Percentiles rank a stretch among this genome's conserved stretches.
Conservation (phyloP, 2,888 invertebrate species). For the Eupsilia transversa region DNA sequence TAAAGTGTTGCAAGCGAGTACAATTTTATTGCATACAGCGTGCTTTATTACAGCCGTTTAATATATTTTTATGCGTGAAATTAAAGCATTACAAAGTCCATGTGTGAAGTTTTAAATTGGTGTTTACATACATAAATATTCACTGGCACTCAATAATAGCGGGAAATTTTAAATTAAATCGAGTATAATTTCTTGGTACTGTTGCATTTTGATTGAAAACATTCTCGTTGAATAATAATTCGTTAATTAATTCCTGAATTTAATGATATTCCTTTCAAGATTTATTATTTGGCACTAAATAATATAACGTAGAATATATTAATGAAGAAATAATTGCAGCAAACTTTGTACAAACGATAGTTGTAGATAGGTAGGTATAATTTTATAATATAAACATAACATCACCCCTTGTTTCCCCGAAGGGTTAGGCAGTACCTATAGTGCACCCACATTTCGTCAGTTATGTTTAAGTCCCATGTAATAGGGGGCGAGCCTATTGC, state of each 20-base stretch:
- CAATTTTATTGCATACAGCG: neutral
- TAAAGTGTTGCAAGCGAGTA: neutral
- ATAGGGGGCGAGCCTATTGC: too few species aligned
- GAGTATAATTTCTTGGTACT: neutral
- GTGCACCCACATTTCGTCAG: too few species aligned
- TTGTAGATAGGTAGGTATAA: neutral
- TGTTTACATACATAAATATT: slow-evolving; percentile 34
- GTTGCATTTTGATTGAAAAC: neutral
- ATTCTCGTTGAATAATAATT: slow-evolving; percentile 2
- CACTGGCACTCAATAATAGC: slow-evolving; percentile 1
- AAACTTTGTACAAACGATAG: neutral
- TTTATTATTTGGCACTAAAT: neutral
- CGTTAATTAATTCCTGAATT: too few species aligned
- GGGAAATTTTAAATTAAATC: slow-evolving; percentile 39
- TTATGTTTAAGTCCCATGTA: too few species aligned
- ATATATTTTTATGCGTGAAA: slow-evolving; percentile 9
- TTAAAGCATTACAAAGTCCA: slow-evolving; percentile 46
- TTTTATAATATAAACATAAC: too few species aligned
- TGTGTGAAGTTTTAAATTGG: slow-evolving; percentile 23
- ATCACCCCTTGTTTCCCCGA: too few species aligned
- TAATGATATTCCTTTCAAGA: neutral
- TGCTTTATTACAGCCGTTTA: neutral
- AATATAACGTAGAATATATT: too few species aligned
- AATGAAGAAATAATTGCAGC: slow-evolving; percentile 1
- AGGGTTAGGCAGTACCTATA: too few species aligned